Percentiles rank a stretch among this genome's conserved stretches.
Conservation (phyloP, 1,140 invertebrate genomes). For the Pseudomyrmex gracilis region DNA sequence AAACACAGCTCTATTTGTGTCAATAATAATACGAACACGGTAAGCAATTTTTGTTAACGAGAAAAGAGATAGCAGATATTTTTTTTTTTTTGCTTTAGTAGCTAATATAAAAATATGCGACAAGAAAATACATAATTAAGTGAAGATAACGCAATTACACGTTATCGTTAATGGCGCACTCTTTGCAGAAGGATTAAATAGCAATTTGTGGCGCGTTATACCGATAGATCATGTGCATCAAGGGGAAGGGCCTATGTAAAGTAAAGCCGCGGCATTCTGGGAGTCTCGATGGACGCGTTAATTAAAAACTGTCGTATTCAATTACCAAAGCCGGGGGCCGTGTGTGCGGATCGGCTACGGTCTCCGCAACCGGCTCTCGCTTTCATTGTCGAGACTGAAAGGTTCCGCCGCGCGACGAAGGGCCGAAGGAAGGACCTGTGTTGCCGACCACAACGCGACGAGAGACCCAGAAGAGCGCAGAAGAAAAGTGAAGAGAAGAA, state of each 20-base stretch:
- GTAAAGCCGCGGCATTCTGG: constrained; percentile 5
- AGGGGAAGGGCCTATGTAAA: background rate
- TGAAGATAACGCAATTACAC: too few relatives aligned
- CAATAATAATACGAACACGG: too few relatives aligned
- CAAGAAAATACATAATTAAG: too few relatives aligned
- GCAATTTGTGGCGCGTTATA: background rate
- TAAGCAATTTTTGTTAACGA: too few relatives aligned
- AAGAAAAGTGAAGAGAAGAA: constrained; percentile 15
- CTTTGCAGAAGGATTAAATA: background rate
- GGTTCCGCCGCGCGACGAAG: constrained; percentile 39
- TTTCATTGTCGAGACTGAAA: constrained; percentile 60
- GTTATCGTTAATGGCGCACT: constrained; percentile 11
- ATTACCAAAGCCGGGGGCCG: constrained; percentile 44
- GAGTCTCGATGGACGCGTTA: constrained; percentile 45
- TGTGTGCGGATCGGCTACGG: constrained; percentile 43
- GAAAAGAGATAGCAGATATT: background rate
- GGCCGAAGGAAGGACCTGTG: constrained; percentile 37
- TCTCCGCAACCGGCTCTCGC: constrained; percentile 56
- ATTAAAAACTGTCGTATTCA: constrained; percentile 62
- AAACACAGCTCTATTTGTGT: too few relatives aligned
- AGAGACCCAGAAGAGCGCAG: constrained; percentile 14
- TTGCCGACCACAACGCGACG: background rate
- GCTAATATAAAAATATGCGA: background rate
- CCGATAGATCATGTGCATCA: constrained; percentile 25
- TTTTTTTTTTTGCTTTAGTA: background rate